phyloP scores from a whole-genome alignment of 2,113 vertebrate genomes.

The Craseonycteris thonglongyai region DNA sequence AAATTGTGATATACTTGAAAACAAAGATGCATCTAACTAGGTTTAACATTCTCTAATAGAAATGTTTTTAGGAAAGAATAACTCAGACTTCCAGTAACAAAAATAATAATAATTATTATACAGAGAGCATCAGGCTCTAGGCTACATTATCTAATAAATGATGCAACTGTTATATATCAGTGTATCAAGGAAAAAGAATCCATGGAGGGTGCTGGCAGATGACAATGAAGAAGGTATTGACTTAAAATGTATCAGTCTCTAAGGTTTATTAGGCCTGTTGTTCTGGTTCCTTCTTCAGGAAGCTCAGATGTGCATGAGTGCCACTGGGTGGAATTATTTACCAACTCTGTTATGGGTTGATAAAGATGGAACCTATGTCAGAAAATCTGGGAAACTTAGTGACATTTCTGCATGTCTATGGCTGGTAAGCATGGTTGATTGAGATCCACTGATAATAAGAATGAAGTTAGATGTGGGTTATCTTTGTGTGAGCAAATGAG shows the following conservation, averaged over 20 bases:
- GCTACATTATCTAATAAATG: background rate
- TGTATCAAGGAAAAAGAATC: background rate
- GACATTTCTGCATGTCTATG: background rate
- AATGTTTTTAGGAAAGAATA: background rate
- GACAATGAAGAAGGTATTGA: background rate
- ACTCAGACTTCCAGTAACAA: background rate
- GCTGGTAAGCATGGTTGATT: background rate
- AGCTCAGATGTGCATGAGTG: background rate
- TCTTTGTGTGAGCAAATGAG: background rate
- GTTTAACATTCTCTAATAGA: background rate
- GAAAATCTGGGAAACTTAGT: background rate
- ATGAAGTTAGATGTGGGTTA: background rate
- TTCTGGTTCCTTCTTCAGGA: constrained; percentile 65
- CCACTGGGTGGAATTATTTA: constrained; percentile 21
- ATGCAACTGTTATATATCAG: background rate
- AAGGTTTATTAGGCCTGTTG: background rate
- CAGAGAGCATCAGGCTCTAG: background rate
- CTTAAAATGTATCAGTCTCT: constrained; percentile 32
- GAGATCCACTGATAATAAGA: background rate
- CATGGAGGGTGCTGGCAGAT: background rate
- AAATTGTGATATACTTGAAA: background rate
- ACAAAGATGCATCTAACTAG: background rate
- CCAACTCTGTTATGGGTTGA: background rate
- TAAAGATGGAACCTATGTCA: background rate
- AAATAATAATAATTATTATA: background rate